phyloP scores from a whole-genome alignment of 2,888 invertebrate genomes.

The Ganaspis brasiliensis region DNA sequence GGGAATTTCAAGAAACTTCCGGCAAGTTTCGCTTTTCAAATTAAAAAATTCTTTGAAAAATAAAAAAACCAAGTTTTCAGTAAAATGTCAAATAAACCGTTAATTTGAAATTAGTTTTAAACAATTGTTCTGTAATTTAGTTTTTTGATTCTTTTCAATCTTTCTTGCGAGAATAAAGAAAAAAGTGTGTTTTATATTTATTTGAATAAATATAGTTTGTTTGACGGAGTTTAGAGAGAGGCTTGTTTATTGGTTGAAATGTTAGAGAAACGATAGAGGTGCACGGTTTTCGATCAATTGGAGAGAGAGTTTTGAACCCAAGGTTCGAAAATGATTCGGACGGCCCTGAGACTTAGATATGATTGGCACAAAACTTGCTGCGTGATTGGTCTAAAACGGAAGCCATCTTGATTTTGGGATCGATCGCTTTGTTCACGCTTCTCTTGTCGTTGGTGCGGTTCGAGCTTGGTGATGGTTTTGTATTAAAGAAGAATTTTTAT shows the following conservation, averaged over 20 bases:
- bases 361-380: neutral
- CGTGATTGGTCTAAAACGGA: neutral
- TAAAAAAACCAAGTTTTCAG: no score
- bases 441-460: constrained; percentile 9
- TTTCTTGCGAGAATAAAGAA: no score
- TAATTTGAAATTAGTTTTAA: neutral
- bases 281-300: neutral
- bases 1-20: neutral
- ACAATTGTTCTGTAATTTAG: no score
- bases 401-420: constrained; percentile 32
- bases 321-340: neutral
- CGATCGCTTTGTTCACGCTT: constrained; percentile 27
- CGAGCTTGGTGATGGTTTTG: constrained; percentile 13
- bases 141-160: no score
- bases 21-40: neutral
- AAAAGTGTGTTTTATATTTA: no score
- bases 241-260: neutral
- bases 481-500: neutral
- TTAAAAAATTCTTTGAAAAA: neutral
- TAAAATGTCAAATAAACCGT: no score
- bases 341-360: neutral
- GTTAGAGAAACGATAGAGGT: no score
- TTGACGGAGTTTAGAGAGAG: neutral
- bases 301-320: neutral
- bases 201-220: no score